Evolutionary conservation across 2,888 invertebrate species (phyloP), one percentile per base, ranked within the genome.

Genomic region (Scaptomyza parva): DNA sequence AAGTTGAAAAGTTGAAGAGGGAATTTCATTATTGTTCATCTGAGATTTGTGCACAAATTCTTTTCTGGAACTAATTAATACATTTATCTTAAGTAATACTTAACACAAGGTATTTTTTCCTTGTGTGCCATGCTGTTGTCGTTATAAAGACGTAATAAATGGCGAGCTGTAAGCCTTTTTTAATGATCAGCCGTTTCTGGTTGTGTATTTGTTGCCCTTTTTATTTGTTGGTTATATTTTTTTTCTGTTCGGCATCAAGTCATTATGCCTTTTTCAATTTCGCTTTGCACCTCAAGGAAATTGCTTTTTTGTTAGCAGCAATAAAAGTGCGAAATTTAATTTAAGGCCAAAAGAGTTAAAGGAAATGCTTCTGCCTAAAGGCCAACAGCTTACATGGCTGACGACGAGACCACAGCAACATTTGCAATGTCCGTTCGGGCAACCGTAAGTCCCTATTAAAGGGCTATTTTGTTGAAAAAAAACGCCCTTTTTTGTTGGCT

Each of bases 251-350:
- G 57, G 61, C 37, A 54, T 60, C 70, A 71, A 71, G 79, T 83
- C 83, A 83, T 86, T 80, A 86, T 86, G 84, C 58, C 71, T 53
- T 81, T 87, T 84, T 76, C 88, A 88, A 81, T 83, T 82, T 86
- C 60, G 43, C 52, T 82, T 82, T 72, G 53, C 88, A 82, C 83
- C 86, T 78, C 53, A 59, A 78, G 83, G 72, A 88, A 82, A 82
- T 88, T 85, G 70, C 78, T n/a, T 44, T 17, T 26, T 62, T 85
- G 80, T 81, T 80, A 63, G 61, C 9, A 45, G 76, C 83, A 78
- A 70, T 86, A 82, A 81, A 86, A 86, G 59, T 70, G 66, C 48
- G 43, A 82, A 86, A 88, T 86, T 88, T 78, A 88, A 88, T 82
- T 88, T 88, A 51, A 30, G 26, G 33, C 30, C 52, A 44, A 75